These are phyloP conservation scores for Electrophaes corylata DNA, from an alignment of 2,888 invertebrate species.

Conservation along the genomic window DNA sequence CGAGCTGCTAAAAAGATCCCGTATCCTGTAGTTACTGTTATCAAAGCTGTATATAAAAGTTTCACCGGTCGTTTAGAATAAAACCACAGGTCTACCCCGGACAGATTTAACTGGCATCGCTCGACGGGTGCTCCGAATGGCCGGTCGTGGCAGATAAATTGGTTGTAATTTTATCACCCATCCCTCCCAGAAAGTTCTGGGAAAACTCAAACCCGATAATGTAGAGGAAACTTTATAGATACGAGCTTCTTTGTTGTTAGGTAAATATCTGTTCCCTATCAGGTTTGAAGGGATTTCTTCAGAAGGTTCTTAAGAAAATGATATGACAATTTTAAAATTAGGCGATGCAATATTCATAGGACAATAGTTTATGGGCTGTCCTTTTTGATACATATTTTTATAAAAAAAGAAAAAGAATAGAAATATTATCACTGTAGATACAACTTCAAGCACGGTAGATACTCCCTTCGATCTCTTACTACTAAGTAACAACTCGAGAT, in stretches of 20 bases:
- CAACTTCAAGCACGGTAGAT: too few species aligned
- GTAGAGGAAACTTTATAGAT: slow-evolving; percentile 36
- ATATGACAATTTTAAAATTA: too few species aligned
- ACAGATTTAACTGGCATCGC: slow-evolving; percentile 50
- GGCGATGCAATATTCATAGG: too few species aligned
- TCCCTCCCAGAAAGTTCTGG: slow-evolving; percentile 54
- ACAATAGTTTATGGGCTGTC: too few species aligned
- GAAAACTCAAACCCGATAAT: slow-evolving; percentile 52
- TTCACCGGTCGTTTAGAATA: slow-evolving; percentile 16
- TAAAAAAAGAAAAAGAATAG: too few species aligned
- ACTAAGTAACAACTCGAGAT: too few species aligned
- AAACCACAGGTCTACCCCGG: slow-evolving; percentile 34
- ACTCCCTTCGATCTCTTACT: too few species aligned
- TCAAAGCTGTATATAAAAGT: slow-evolving; percentile 6
- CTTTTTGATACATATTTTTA: too few species aligned
- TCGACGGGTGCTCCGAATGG: slow-evolving; percentile 69
- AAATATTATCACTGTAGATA: too few species aligned
- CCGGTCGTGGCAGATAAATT: slow-evolving; percentile 62
- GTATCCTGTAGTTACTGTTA: background rate
- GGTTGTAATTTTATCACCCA: slow-evolving; percentile 69
- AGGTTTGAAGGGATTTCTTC: background rate
- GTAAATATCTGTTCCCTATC: slow-evolving; percentile 21
- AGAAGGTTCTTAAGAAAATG: background rate
- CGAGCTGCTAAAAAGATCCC: background rate
- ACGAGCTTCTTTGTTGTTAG: slow-evolving; percentile 36